Percentiles rank a stretch among this genome's conserved stretches.
Conservation (phyloP, 2,888 invertebrate species). For the Sinotaia quadrata region DNA sequence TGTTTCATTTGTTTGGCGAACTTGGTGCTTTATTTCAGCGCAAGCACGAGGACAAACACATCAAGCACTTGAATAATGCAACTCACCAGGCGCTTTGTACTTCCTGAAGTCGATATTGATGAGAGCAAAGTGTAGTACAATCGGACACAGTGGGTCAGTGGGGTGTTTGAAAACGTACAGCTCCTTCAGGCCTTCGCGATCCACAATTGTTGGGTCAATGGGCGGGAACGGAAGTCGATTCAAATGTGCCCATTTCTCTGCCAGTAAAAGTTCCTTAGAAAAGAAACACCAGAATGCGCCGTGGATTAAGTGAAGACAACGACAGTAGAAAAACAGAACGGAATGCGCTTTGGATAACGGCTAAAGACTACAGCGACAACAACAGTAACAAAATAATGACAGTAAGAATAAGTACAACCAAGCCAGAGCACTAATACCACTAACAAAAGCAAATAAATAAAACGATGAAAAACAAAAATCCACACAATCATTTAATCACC, state of each 20-base stretch:
- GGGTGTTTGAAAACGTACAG: conserved; percentile 73
- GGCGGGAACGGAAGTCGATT: conserved; percentile 73
- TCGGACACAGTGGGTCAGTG: conserved; percentile 70
- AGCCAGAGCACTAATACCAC: too few relatives aligned
- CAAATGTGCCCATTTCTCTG: conserved; percentile 72
- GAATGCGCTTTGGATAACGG: too few relatives aligned
- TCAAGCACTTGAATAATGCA: not conserved
- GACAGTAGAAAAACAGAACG: too few relatives aligned
- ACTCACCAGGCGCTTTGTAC: conserved; percentile 71
- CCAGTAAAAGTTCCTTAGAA: conserved; percentile 71
- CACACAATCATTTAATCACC: too few relatives aligned
- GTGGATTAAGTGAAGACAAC: too few relatives aligned
- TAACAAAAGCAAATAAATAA: too few relatives aligned
- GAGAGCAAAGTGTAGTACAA: conserved; percentile 73
- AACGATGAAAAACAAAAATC: too few relatives aligned
- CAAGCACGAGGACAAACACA: not conserved
- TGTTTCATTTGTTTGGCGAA: too few relatives aligned
- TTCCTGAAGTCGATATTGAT: conserved; percentile 71
- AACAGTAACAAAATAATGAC: too few relatives aligned
- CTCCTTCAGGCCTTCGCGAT: conserved; percentile 70
- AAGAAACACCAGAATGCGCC: conserved; percentile 3
- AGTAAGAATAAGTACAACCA: too few relatives aligned
- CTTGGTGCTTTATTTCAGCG: too few relatives aligned
- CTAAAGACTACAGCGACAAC: too few relatives aligned
- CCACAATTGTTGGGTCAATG: conserved; percentile 68